phyloP scores from a whole-genome alignment of 2,797 vertebrate species.

The Sebastes wilsoni region DNA sequence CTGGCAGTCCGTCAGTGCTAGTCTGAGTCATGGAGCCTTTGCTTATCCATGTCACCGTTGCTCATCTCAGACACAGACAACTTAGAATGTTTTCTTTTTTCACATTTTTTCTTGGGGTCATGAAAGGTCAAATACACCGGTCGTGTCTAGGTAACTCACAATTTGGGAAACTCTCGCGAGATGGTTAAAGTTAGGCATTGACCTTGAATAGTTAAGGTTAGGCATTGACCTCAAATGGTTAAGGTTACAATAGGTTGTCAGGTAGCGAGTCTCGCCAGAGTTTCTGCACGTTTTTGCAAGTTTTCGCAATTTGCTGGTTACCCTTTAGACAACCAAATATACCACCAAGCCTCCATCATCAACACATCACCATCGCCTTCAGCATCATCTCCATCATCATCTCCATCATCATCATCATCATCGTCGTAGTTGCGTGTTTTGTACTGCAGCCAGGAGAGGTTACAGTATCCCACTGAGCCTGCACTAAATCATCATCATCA shows the following conservation, averaged over 20 bases:
- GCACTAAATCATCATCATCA: conserved; percentile 61
- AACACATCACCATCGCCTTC: neutral
- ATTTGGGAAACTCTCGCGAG: neutral
- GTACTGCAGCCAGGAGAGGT: conserved; percentile 36
- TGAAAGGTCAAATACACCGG: neutral
- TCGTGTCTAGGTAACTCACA: neutral
- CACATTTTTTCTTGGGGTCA: neutral
- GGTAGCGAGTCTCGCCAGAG: neutral
- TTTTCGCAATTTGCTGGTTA: neutral
- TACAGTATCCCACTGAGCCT: conserved; percentile 17
- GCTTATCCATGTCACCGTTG: conserved; percentile 21
- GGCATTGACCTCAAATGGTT: neutral
- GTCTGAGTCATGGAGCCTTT: conserved; percentile 23
- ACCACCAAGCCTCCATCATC: neutral
- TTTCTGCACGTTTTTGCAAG: neutral
- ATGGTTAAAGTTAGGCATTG: neutral
- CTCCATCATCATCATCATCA: neutral
- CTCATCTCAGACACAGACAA: conserved; percentile 1
- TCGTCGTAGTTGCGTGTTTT: conserved; percentile 26
- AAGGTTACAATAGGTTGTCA: neutral
- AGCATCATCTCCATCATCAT: conserved; percentile 17
- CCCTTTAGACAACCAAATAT: neutral
- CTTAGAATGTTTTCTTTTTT: neutral
- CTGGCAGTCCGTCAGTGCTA: conserved; percentile 47
- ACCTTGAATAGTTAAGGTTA: too few relatives aligned